Evolutionary conservation across 2,113 vertebrate species (phyloP), one percentile per base, ranked within the genome.

Genomic region (Harpagus bidentatus): DNA sequence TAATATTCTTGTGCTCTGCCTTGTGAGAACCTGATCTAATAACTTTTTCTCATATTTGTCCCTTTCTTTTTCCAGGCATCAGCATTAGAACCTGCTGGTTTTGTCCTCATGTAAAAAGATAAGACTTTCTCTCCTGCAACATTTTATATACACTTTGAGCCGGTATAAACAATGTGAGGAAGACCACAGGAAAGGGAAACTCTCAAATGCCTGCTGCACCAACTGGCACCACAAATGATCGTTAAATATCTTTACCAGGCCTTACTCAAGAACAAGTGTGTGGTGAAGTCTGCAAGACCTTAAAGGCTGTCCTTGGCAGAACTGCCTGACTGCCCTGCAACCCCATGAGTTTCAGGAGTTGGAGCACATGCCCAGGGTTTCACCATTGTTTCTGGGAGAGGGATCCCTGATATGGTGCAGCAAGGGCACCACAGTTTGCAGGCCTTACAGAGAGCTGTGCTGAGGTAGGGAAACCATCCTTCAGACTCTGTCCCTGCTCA

Each of bases 261-360:
- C 42, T 65, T 45, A n/a, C 19, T 48, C 7, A 61, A 85, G 17
- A 76, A 18, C 23, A 36, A 16, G 2, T 23, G 6, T 32, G 9
- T 56, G 28, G 21, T 69, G 15, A 86, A 65, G 36, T 42, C 32
- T 16, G 8, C 73, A 36, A 69, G n/a, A 52, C 11, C 43, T 56
- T 43, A 43, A 67, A 67, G n/a, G 7, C 16, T 53, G 11, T 47
- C 10, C 13, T 82, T 56, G 85, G 47, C 40, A 61, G 28, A 76
- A 22, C 36, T 77, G 6, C 15, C 53, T 79, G 31, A 14, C 10
- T 80, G 16, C 10, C 18, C 29, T 67, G 45, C 29, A 69, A 9
- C 3, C 15, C 32, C 29, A 26, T 0, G 0, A 6, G 5, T 62
- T 61, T 80, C 59, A 58, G 42, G 10, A 83, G 6, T 0, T 62